Conservation (phyloP, 2,888 invertebrate species). For the Coelogynopora nodosa region DNA sequence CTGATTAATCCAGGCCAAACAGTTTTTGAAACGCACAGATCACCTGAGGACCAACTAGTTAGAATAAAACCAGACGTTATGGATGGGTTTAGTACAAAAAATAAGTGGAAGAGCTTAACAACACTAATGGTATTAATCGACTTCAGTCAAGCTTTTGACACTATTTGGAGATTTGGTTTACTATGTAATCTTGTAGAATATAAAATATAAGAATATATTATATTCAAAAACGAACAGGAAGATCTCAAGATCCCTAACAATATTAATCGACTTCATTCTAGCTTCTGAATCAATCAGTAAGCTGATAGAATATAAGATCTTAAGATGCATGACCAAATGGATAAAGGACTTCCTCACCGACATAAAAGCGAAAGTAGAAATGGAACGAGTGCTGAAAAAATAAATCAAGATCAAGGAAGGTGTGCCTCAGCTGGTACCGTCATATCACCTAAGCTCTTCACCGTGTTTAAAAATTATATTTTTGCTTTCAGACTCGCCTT, state of each 20-base stretch:
- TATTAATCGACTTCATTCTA: no score
- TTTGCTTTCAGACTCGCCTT: background rate
- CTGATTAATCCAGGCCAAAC: background rate
- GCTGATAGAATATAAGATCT: background rate
- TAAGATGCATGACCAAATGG: background rate
- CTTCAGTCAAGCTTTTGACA: background rate
- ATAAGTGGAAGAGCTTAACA: background rate
- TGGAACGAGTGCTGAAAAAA: background rate
- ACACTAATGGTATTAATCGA: background rate
- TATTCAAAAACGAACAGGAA: no score
- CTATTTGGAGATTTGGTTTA: background rate
- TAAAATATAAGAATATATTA: no score
- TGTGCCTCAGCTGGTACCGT: background rate
- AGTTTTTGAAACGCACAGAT: background rate
- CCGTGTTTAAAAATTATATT: background rate
- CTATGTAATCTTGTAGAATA: no score
- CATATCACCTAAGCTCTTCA: background rate
- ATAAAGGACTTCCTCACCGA: background rate
- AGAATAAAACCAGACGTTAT: background rate
- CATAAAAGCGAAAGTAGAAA: background rate
- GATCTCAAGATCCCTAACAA: no score
- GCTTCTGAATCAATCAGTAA: no score
- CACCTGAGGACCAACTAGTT: background rate
- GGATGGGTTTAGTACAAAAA: background rate
- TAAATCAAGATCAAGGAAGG: background rate